Conservation (phyloP, 2,797 vertebrate species). For the Acanthornis magna region DNA sequence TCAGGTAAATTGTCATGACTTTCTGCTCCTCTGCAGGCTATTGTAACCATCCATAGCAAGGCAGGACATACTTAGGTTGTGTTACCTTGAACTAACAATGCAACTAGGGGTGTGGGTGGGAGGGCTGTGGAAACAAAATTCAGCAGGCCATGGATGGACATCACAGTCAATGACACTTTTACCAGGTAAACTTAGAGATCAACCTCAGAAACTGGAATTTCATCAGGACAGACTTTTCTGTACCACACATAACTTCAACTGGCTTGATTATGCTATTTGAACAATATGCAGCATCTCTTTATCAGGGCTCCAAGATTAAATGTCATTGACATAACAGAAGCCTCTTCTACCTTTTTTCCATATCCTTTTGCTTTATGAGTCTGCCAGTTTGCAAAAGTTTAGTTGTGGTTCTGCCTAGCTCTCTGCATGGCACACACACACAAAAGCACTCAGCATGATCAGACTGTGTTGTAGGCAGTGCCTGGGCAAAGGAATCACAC, state of each 20-base stretch:
- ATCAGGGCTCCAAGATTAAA: not conserved
- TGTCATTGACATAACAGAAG: not conserved
- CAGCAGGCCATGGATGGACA: not conserved
- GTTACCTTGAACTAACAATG: not conserved
- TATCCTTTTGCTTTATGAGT: not conserved
- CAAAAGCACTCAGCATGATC: not conserved
- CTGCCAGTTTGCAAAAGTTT: not conserved
- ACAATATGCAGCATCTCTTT: not conserved
- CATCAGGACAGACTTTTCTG: not conserved
- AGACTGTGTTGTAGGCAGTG: not conserved
- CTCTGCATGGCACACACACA: not conserved
- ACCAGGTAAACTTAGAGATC: not conserved
- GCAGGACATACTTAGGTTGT: not conserved
- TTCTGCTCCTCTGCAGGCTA: not conserved
- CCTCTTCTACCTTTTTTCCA: not conserved
- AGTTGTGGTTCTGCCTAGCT: not conserved
- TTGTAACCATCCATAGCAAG: not conserved
- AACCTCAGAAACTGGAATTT: not conserved
- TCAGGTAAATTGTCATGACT: not conserved
- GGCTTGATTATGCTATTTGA: not conserved
- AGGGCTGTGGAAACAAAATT: not conserved
- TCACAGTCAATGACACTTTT: not conserved
- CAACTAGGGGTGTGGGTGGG: not conserved
- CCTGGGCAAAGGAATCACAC: not conserved
- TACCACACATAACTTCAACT: not conserved